These are phyloP conservation scores for Trematomus bernacchii DNA, from an alignment of 2,797 vertebrate genomes.

Conservation along the genomic window DNA sequence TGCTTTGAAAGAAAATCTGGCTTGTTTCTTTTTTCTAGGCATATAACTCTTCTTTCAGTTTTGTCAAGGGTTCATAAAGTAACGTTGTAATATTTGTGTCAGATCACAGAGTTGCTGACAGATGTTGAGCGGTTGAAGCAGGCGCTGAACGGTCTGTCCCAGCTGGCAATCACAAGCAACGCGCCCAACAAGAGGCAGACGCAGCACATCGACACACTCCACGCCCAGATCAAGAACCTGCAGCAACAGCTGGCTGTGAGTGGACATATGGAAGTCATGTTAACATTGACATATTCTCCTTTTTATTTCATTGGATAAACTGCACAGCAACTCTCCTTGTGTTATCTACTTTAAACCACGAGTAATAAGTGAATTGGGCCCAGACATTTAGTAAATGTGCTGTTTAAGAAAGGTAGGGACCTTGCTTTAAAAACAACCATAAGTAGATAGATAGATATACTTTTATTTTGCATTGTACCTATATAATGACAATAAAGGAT, in stretches of 20 bases:
- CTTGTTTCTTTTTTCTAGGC: neutral
- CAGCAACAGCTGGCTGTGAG: constrained; percentile 98
- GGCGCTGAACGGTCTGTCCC: constrained; percentile 93
- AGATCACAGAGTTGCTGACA: constrained; percentile 95
- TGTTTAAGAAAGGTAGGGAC: too few species aligned
- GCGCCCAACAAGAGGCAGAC: constrained; percentile 90
- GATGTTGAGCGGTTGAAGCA: constrained; percentile 95
- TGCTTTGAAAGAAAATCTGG: neutral
- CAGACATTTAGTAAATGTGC: too few species aligned
- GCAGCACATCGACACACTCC: constrained; percentile 91
- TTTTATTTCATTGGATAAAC: neutral
- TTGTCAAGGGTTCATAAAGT: neutral
- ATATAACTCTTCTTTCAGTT: neutral
- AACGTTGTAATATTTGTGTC: constrained; percentile 16
- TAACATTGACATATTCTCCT: neutral
- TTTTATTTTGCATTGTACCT: too few species aligned
- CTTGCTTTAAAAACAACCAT: too few species aligned
- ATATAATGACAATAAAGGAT: too few species aligned
- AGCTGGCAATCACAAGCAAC: constrained; percentile 90
- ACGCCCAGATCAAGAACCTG: constrained; percentile 91
- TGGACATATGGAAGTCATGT: constrained; percentile 45
- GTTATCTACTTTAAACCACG: neutral
- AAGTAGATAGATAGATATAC: too few species aligned
- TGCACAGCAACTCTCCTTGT: neutral
- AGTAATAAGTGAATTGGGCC: too few species aligned